These are phyloP conservation scores for Manduca sexta DNA, from an alignment of 1,140 invertebrate genomes.

Conservation along the genomic window DNA sequence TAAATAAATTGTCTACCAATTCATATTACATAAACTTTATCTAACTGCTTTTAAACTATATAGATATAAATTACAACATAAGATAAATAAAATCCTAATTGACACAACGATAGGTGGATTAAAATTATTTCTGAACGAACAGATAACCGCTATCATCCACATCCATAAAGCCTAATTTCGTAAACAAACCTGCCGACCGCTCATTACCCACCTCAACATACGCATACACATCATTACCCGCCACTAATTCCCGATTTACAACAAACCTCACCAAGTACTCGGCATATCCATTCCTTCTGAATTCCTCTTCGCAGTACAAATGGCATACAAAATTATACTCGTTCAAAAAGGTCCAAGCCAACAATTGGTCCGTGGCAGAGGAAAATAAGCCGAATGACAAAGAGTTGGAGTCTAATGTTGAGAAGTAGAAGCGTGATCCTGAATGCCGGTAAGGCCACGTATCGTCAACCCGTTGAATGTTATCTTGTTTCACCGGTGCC, in stretches of 20 bases:
- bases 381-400: conserved; percentile 5
- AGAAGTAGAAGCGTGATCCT: not conserved
- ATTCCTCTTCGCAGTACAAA: conserved; percentile 1
- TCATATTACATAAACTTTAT: no score
- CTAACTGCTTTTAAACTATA: no score
- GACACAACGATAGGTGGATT: no score
- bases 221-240: not conserved
- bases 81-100: no score
- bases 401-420: conserved; percentile 1
- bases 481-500: not conserved
- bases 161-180: not conserved
- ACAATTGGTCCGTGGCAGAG: not conserved
- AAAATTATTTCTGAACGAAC: no score
- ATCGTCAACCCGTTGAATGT: conserved; percentile 3
- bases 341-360: conserved; percentile 3
- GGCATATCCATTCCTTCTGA: not conserved
- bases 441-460: conserved; percentile 1
- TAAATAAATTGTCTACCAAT: no score
- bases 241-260: not conserved
- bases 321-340: not conserved
- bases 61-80: no score
- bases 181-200: not conserved
- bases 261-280: not conserved
- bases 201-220: not conserved
- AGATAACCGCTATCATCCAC: no score